Conservation (phyloP, 2,888 invertebrate genomes). For the Sarcophaga carnaria region DNA sequence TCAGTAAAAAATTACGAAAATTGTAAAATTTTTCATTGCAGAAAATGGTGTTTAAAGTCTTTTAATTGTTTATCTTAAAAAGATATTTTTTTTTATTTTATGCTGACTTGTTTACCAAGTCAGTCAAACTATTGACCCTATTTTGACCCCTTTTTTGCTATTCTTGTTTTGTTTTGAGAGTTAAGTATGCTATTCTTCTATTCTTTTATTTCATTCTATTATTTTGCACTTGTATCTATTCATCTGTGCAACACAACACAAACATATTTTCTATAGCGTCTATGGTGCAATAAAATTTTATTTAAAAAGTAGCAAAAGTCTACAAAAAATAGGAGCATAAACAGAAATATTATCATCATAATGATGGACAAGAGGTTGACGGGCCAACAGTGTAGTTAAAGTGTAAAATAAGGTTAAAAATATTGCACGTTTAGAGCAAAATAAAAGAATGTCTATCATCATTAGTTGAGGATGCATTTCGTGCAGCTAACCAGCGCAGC, state of each 20-base stretch:
- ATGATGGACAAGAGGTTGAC: background rate
- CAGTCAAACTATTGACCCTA: conserved; percentile 65
- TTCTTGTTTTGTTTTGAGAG: background rate
- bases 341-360: background rate
- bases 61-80: background rate
- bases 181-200: conserved; percentile 17
- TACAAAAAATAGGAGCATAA: background rate
- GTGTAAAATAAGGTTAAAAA: conserved; percentile 41
- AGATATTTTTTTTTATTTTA: background rate
- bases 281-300: conserved; percentile 17
- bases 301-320: conserved; percentile 10
- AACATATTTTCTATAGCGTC: conserved; percentile 36
- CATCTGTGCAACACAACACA: conserved; percentile 36
- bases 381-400: background rate
- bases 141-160: conserved; percentile 48
- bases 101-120: conserved; percentile 35
- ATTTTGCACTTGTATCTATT: conserved; percentile 54
- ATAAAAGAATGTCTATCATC: background rate
- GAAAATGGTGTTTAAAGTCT: background rate
- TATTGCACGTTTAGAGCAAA: conserved; percentile 12
- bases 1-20: too few species aligned
- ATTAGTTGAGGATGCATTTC: background rate
- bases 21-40: too few species aligned
- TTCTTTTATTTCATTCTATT: conserved; percentile 28
- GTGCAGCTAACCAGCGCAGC: too few species aligned